Percentiles rank a stretch among this genome's conserved stretches.
Conservation (phyloP, 2,113 vertebrate species). For the human region DNA sequence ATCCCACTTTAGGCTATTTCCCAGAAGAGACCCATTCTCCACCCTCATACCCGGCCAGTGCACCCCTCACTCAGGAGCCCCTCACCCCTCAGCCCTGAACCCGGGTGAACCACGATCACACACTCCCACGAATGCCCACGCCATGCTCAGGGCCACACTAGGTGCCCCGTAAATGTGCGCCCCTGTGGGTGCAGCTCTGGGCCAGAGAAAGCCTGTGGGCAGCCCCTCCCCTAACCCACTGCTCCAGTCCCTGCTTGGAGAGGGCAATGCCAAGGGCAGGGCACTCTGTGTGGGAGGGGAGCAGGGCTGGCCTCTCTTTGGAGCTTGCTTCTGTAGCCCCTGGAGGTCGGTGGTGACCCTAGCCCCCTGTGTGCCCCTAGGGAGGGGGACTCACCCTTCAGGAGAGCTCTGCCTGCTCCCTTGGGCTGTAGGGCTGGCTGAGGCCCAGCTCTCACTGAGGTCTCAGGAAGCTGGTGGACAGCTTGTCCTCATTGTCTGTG, state of each 20-base stretch:
- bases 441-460: background rate
- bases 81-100: background rate
- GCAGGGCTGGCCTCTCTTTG: background rate
- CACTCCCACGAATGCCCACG: accelerated
- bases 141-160: too few relatives aligned
- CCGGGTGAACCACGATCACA: accelerated
- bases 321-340: background rate
- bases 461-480: background rate
- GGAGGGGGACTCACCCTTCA: background rate
- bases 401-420: background rate
- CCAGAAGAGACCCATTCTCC: background rate
- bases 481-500: background rate
- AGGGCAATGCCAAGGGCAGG: accelerated
- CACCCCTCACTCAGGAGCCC: too few relatives aligned
- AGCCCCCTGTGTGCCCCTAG: background rate
- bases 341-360: background rate
- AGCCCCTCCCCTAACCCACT: background rate
- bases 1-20: constrained; percentile 53
- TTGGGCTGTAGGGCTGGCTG: background rate
- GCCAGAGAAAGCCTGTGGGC: background rate
- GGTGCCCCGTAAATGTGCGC: background rate
- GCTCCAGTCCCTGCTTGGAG: too few relatives aligned
- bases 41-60: accelerated
- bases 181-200: background rate
- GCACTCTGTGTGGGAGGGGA: background rate